Evolutionary conservation across 2,113 vertebrate species (phyloP).

Genomic region (Colius striatus): DNA sequence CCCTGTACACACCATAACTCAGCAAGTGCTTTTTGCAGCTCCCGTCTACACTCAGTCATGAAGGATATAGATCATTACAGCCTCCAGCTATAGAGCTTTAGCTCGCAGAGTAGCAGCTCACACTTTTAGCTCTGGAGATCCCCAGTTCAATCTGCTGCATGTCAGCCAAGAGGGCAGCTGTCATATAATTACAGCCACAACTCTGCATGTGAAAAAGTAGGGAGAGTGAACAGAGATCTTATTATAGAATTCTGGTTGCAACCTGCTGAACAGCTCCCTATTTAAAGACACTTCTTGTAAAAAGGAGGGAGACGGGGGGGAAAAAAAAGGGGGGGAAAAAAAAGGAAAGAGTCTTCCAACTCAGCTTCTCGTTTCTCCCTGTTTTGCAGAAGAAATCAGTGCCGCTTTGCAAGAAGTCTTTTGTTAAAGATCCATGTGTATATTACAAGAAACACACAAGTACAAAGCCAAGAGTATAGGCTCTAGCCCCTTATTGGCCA

Average conservation of each 20-base stretch:
- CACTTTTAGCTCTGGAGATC: slow-evolving; percentile 69
- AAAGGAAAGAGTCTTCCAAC: background rate
- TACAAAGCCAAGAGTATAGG: background rate
- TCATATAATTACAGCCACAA: slow-evolving; percentile 70
- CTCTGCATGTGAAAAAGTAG: slow-evolving; percentile 69
- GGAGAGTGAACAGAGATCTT: slow-evolving; percentile 26
- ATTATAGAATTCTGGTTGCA: slow-evolving; percentile 64
- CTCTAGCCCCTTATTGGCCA: background rate
- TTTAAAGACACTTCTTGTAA: slow-evolving; percentile 53
- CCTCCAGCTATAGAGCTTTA: slow-evolving; percentile 62
- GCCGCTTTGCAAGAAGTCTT: background rate
- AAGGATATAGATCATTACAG: slow-evolving; percentile 66
- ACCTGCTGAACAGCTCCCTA: slow-evolving; percentile 58
- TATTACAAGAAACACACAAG: background rate
- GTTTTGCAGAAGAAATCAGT: background rate
- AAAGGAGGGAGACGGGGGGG: background rate
- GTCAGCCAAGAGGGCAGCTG: slow-evolving; percentile 73
- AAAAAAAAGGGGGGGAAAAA: background rate
- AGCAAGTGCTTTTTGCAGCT: slow-evolving; percentile 55
- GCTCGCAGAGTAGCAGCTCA: slow-evolving; percentile 64
- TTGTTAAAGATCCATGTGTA: background rate
- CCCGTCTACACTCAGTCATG: slow-evolving; percentile 39
- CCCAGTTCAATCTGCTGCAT: slow-evolving; percentile 70
- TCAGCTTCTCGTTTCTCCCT: background rate
- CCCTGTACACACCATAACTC: background rate